Conservation (phyloP, 2,797 vertebrate species). For the Manis javanica region DNA sequence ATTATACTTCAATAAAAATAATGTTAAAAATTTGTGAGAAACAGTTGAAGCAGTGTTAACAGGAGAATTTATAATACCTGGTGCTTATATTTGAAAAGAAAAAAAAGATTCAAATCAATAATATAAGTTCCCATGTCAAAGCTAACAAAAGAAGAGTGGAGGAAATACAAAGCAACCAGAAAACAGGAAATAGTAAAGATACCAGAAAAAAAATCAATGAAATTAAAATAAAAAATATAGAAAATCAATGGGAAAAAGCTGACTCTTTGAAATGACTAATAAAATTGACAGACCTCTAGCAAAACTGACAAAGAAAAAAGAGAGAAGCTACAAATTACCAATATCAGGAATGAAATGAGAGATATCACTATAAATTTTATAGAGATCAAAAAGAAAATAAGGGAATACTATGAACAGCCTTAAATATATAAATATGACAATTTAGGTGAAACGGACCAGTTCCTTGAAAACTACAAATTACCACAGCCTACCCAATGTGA, state of each 20-base stretch:
- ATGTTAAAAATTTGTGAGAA: background rate
- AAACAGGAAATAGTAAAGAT: background rate
- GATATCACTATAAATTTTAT: background rate
- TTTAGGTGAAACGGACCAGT: background rate
- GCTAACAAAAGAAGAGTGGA: background rate
- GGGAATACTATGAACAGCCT: background rate
- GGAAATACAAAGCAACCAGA: background rate
- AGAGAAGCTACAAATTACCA: constrained; percentile 3
- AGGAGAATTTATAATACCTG: constrained; percentile 38
- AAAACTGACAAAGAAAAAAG: background rate
- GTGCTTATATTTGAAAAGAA: background rate
- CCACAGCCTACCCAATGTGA: background rate
- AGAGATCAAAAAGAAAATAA: background rate
- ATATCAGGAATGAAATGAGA: background rate
- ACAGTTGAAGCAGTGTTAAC: background rate
- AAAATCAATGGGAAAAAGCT: background rate
- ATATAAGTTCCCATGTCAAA: background rate
- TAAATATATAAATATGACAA: background rate
- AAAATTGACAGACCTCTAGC: background rate
- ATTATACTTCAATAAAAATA: too few species aligned
- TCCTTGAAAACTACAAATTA: constrained; percentile 17
- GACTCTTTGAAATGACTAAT: background rate
- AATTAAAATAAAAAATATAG: constrained; percentile 32
- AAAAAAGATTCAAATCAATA: background rate
- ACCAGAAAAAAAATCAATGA: background rate